A percentile compares a stretch with the other conserved stretches of the same genome.
phyloP scores from a whole-genome alignment of 23 tunicate genomes.

The Oikopleura vanhoeffeni region DNA sequence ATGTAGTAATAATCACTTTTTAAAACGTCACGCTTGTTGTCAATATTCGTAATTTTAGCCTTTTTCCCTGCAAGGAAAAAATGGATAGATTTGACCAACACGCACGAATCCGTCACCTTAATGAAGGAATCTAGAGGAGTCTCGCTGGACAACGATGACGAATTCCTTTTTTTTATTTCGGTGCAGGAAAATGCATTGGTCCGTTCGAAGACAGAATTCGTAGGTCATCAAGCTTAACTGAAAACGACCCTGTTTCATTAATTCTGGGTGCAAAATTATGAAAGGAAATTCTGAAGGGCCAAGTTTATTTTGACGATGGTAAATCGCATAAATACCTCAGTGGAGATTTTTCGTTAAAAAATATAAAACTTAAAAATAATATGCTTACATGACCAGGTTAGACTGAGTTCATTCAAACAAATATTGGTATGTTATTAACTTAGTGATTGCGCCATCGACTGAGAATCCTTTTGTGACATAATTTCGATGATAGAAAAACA shows the following conservation, averaged over 20 bases:
- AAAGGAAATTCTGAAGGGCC: conserved; percentile 53
- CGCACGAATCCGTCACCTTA: not conserved
- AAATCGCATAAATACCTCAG: conserved; percentile 38
- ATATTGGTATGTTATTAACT: too few relatives aligned
- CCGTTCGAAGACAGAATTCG: conserved; percentile 50
- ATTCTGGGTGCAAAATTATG: conserved; percentile 38
- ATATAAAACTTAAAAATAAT: conserved; percentile 33
- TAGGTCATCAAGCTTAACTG: conserved; percentile 57
- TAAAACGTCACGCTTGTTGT: too few relatives aligned
- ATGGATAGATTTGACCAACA: conserved; percentile 7
- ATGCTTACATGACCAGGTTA: conserved; percentile 41
- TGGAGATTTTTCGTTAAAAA: conserved; percentile 29
- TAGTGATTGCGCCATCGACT: too few relatives aligned
- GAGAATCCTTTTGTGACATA: too few relatives aligned
- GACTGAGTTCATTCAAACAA: too few relatives aligned
- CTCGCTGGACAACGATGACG: not conserved
- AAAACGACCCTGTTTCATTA: conserved; percentile 70
- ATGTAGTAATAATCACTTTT: too few relatives aligned
- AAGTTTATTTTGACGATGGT: conserved; percentile 70
- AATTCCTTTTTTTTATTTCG: conserved; percentile 22
- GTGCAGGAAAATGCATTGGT: conserved; percentile 57
- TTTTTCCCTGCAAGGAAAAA: conserved; percentile 43
- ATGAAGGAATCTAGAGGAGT: not conserved
- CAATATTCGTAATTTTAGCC: too few relatives aligned
- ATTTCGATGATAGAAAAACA: too few relatives aligned